phyloP scores from a whole-genome alignment of 2,888 invertebrate genomes.

The Ommatoiulus sabulosus region DNA sequence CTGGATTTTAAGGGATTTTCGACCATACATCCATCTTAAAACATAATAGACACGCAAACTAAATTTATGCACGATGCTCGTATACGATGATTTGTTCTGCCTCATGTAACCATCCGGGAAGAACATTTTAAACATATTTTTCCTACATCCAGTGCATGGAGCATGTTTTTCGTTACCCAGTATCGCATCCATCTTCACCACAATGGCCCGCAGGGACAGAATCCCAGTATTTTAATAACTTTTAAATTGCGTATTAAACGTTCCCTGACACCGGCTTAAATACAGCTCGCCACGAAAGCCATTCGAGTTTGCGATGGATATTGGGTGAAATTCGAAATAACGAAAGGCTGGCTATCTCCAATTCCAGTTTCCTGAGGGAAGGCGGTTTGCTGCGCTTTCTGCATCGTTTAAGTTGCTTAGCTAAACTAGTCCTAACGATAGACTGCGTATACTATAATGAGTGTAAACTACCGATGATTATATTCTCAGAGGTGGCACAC shows the following conservation, averaged over 20 bases:
- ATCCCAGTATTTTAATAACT: background rate
- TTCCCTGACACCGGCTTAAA: conserved; percentile 31
- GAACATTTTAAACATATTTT: background rate
- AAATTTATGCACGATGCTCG: too few species aligned
- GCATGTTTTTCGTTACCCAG: background rate
- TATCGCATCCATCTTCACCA: background rate
- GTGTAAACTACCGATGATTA: background rate
- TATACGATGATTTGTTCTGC: background rate
- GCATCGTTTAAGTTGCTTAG: conserved; percentile 8
- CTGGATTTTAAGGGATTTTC: background rate
- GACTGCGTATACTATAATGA: background rate
- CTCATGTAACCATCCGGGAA: background rate
- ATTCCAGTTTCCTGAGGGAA: background rate
- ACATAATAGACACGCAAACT: too few species aligned
- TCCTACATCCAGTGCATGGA: background rate
- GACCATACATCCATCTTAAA: background rate
- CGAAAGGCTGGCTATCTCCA: background rate
- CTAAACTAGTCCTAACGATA: background rate
- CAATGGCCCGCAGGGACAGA: background rate
- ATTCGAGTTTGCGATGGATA: background rate
- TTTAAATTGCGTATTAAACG: conserved; percentile 16
- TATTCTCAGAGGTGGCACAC: conserved; percentile 45
- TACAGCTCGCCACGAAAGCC: background rate
- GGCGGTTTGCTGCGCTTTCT: background rate
- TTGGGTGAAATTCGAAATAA: background rate